Base-by-base conservation (phyloP, 2,888 invertebrate species). In the Netelia inedita region DNA sequence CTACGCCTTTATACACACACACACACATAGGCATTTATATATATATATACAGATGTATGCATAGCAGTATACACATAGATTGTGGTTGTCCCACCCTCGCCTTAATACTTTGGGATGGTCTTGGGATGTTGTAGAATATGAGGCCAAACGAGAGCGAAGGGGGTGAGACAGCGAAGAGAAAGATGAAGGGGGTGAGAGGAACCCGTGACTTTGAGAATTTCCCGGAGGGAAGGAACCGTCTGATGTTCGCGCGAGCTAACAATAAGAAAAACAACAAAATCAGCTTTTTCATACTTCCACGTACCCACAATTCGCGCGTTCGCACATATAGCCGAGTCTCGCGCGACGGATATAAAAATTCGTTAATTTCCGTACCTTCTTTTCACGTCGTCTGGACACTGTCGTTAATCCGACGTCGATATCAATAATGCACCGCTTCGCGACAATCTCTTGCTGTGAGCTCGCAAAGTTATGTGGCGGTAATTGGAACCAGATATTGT, bases 101-200 rank as follows among this genome's bases (percentile, higher is more conserved):
- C 55, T 21, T 65, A 43, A 74, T 79, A 71, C 65, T 66, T 79
- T 19, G 73, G 57, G 75, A 71, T 53, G 74, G 50, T 71, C 57
- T 46, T 61, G 55, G 74, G 68, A 57, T 55, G 19, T 46, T 74
- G 35, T 41, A 50, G 59, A 66, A 61, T 71, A 83, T 79, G 71
- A 71, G 83, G 21, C 41, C 50, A 50, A 43, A 50, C 53, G 35
- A 28, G 65, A 75, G 65, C 11, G 28, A 69, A 53, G 55, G 66
- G 2, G 53, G 53, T n/a, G 53, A 41, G 41, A 61, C 63, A 53
- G 10, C n/a, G 71, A 57, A 46, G 50, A 76, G 14, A 19, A 59
- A 61, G 61, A 21, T 41, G 21, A 66, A 14, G 14, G 28, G 46
- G 55, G 19, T 46, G 81, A 28, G 53, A 23, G 46, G 21, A 57